Conservation (phyloP, 1,140 invertebrate genomes). For the Babylonia areolata region DNA sequence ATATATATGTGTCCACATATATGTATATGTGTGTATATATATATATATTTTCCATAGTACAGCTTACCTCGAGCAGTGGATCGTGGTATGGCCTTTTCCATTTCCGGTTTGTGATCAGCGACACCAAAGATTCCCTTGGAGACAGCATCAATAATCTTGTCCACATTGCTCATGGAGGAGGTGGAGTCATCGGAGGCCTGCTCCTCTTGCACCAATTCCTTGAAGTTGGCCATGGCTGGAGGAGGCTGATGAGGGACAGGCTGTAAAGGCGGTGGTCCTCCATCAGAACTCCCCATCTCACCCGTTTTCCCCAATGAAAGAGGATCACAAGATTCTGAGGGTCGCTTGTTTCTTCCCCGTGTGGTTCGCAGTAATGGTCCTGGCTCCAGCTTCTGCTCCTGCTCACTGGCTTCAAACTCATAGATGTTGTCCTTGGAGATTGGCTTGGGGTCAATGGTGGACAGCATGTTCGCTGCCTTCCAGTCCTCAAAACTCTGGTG, state of each 20-base stretch:
- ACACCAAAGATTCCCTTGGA: slow-evolving; percentile 71
- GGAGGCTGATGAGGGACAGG: slow-evolving; percentile 11
- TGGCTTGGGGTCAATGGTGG: slow-evolving; percentile 24
- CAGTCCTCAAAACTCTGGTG: slow-evolving; percentile 48
- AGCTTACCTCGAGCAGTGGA: not conserved
- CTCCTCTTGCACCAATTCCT: slow-evolving; percentile 29
- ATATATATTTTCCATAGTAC: no score
- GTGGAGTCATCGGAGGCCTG: slow-evolving; percentile 28
- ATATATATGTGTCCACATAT: no score
- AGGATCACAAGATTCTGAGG: slow-evolving; percentile 22
- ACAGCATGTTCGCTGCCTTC: slow-evolving; percentile 40
- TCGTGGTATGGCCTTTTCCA: not conserved
- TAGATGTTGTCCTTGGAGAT: slow-evolving; percentile 51
- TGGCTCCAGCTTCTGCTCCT: slow-evolving; percentile 40
- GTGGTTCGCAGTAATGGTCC: slow-evolving; percentile 26
- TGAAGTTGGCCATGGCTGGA: slow-evolving; percentile 5
- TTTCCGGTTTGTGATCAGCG: slow-evolving; percentile 27
- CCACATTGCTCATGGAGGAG: slow-evolving; percentile 33
- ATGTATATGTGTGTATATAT: no score
- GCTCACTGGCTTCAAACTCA: slow-evolving; percentile 52
- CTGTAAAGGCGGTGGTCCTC: slow-evolving; percentile 25
- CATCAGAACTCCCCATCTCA: not conserved
- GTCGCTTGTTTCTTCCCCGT: slow-evolving; percentile 37
- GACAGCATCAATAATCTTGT: slow-evolving; percentile 69
- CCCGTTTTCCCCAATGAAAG: not conserved